phyloP scores from a whole-genome alignment of 2,113 vertebrate species.

The Vanacampus margaritifer region DNA sequence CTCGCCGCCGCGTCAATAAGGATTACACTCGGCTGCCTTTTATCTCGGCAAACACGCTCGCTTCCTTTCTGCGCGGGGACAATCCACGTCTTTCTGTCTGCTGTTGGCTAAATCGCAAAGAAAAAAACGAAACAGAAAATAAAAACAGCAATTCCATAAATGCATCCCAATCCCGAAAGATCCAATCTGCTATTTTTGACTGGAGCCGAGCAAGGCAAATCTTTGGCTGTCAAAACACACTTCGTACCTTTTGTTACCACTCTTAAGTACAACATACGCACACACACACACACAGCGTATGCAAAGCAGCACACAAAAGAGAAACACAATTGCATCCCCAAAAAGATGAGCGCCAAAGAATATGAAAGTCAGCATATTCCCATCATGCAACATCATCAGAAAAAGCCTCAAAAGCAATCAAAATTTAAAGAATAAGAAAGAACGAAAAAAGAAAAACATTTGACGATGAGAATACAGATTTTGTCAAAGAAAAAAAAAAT shows the following conservation, averaged over 20 bases:
- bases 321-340: constrained; percentile 63
- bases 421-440: not conserved
- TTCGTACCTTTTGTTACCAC: constrained; percentile 72
- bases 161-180: constrained; percentile 78
- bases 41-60: constrained; percentile 77
- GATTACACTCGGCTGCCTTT: constrained; percentile 75
- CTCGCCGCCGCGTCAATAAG: constrained; percentile 77
- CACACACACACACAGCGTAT: constrained; percentile 47
- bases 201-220: constrained; percentile 67
- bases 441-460: constrained; percentile 57
- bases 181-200: constrained; percentile 75
- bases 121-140: constrained; percentile 63
- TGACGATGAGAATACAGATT: too few relatives aligned
- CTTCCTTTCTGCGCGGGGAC: constrained; percentile 76
- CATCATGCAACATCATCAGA: not conserved
- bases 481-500: too few relatives aligned
- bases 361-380: not conserved
- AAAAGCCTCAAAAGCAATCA: not conserved
- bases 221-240: constrained; percentile 68
- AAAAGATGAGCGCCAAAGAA: constrained; percentile 51
- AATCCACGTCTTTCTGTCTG: constrained; percentile 49
- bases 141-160: constrained; percentile 67
- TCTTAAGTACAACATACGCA: not conserved
- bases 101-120: constrained; percentile 61
- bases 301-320: constrained; percentile 71